Conservation (phyloP, 2,113 vertebrate genomes). For the Charadrius vociferus region DNA sequence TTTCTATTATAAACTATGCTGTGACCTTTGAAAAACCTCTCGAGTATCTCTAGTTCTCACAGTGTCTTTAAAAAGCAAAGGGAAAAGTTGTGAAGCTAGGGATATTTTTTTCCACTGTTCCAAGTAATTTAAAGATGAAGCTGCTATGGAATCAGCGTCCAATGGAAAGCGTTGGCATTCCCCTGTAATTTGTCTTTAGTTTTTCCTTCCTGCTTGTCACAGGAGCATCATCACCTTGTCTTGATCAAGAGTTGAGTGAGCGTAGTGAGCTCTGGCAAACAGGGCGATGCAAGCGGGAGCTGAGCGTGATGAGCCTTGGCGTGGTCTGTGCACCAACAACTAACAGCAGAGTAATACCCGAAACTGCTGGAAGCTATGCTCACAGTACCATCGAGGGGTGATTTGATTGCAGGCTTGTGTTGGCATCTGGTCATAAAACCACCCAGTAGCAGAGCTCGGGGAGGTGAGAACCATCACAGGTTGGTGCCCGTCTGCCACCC, state of each 20-base stretch:
- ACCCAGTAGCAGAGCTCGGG: background rate
- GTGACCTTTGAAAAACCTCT: background rate
- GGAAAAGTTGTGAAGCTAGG: background rate
- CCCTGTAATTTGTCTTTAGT: background rate
- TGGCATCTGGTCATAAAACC: background rate
- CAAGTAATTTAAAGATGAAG: background rate
- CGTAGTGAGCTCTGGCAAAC: background rate
- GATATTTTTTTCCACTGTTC: background rate
- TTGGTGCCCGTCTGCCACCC: too few relatives aligned
- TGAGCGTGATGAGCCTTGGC: background rate
- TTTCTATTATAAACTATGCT: background rate
- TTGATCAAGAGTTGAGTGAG: background rate
- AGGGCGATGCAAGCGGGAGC: background rate
- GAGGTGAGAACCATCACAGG: rapidly evolving
- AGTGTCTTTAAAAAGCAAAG: background rate
- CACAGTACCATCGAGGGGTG: rapidly evolving
- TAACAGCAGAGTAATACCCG: background rate
- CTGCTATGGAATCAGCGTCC: background rate
- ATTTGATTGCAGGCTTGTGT: background rate
- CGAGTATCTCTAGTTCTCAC: background rate
- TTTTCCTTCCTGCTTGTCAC: background rate
- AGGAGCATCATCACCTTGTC: background rate
- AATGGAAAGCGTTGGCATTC: background rate
- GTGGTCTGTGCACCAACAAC: background rate
- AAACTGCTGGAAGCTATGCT: background rate